Evolutionary conservation across 2,888 invertebrate species (phyloP), one percentile per base, ranked within the genome.

Genomic region (Napeogenes inachia): DNA sequence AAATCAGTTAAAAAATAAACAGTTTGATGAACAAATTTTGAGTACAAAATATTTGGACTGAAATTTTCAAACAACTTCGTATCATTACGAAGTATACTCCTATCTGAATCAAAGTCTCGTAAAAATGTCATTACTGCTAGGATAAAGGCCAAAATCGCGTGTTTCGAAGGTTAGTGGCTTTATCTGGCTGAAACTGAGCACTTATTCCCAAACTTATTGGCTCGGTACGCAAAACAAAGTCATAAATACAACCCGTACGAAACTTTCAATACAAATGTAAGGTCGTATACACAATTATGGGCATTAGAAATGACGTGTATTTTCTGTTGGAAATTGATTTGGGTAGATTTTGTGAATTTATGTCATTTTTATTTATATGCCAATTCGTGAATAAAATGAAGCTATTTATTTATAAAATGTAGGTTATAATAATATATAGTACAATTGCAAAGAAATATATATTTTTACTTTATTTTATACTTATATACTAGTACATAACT

Each of bases 191-290:
- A 62, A 64, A 70, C 68, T 70, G 68, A 65, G 71, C 72, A 70
- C 68, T 71, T 71, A 73, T 67, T 64, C 60, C 63, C 68, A 61
- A 71, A 72, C 67, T 72, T 71, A 73, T 72, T 72, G 72, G 71
- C 68, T 66, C 62, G 68, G 72, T 69, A 73, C 71, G 73, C 72
- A 71, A 72, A 73, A 72, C 70, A 71, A 68, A 66, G 59, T 64
- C 67, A 70, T 72, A 71, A 72, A 71, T 72, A 73, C 67, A 66
- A 71, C 64, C 64, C 57, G 57, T 60, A 58, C 66, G 64, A 64
- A 70, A 71, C 70, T 73, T 72, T 64, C 67, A 65, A 69, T 68
- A 68, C 62, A 54, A 68, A 66, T 59, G 60, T 60, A 61, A 61
- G 60, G 54, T 63, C 58, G 61, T 50, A 50, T 50, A 50, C 30